phyloP scores from a whole-genome alignment of 2,797 vertebrate genomes.

The Tarsius wallacei region DNA sequence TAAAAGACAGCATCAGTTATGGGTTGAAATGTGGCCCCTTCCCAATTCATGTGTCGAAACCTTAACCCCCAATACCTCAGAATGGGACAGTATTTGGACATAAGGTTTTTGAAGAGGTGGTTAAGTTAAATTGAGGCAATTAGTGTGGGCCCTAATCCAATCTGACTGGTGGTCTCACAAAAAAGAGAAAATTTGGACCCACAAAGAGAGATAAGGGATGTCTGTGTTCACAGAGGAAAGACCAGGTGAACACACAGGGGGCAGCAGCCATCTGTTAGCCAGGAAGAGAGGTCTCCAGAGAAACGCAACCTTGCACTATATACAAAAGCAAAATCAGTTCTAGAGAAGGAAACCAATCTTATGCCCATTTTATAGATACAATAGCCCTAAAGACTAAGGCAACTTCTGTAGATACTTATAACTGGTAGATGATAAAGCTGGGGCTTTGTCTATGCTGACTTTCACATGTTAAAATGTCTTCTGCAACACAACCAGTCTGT shows the following conservation, averaged over 20 bases:
- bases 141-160: not conserved
- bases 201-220: not conserved
- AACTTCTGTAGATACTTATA: not conserved
- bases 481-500: not conserved
- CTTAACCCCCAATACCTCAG: not conserved
- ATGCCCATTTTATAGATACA: not conserved
- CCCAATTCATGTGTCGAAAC: not conserved
- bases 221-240: not conserved
- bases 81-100: not conserved
- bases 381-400: not conserved
- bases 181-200: not conserved
- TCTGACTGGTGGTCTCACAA: not conserved
- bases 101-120: not conserved
- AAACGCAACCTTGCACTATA: not conserved
- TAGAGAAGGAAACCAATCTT: not conserved
- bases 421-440: not conserved
- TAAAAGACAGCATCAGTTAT: not conserved
- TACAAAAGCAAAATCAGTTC: not conserved
- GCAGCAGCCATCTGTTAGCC: not conserved
- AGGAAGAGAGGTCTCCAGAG: not conserved
- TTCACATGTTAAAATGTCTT: not conserved
- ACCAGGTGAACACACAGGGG: not conserved
- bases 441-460: not conserved
- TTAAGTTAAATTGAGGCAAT: not conserved
- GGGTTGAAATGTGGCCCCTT: not conserved